phyloP scores from a whole-genome alignment of 1,140 invertebrate genomes.

The Pachyrhynchus sulphureomaculatus region DNA sequence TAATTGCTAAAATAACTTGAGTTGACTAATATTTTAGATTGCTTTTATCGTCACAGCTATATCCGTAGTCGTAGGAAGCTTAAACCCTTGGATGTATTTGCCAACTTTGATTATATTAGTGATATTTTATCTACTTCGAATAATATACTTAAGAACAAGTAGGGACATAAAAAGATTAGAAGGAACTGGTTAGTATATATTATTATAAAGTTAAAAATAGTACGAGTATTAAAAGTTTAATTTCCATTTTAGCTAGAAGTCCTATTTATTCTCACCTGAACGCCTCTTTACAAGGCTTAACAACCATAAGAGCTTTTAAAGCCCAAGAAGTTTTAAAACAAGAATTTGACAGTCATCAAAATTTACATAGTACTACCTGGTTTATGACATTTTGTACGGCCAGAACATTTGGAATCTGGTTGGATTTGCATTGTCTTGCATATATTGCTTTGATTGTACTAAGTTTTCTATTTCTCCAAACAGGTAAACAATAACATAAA shows the following conservation, averaged over 20 bases:
- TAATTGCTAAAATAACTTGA: too few relatives aligned
- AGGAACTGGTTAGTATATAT: constrained; percentile 66
- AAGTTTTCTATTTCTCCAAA: constrained; percentile 55
- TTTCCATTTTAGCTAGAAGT: constrained; percentile 60
- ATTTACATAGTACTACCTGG: constrained; percentile 63
- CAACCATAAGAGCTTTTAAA: constrained; percentile 75
- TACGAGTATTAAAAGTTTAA: too few relatives aligned
- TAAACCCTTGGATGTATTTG: constrained; percentile 75
- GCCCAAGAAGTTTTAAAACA: constrained; percentile 67
- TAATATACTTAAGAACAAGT: constrained; percentile 75
- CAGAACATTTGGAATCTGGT: constrained; percentile 59
- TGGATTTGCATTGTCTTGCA: constrained; percentile 69
- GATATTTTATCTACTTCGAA: constrained; percentile 64
- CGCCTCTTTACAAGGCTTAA: constrained; percentile 74
- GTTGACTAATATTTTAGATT: constrained; percentile 26
- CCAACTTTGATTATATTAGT: constrained; percentile 64
- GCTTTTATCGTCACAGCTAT: constrained; percentile 16
- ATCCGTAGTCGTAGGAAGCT: constrained; percentile 36
- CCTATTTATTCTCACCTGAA: constrained; percentile 84
- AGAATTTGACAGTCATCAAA: constrained; percentile 64
- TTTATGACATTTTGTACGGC: constrained; percentile 67
- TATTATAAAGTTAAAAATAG: neutral
- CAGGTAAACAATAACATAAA: constrained; percentile 41
- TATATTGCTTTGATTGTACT: constrained; percentile 60
- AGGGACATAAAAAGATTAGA: constrained; percentile 82